Percentiles rank a stretch among this genome's conserved stretches.
phyloP scores from a whole-genome alignment of 2,797 vertebrate species.

The Sebastiscus albofasciatus region DNA sequence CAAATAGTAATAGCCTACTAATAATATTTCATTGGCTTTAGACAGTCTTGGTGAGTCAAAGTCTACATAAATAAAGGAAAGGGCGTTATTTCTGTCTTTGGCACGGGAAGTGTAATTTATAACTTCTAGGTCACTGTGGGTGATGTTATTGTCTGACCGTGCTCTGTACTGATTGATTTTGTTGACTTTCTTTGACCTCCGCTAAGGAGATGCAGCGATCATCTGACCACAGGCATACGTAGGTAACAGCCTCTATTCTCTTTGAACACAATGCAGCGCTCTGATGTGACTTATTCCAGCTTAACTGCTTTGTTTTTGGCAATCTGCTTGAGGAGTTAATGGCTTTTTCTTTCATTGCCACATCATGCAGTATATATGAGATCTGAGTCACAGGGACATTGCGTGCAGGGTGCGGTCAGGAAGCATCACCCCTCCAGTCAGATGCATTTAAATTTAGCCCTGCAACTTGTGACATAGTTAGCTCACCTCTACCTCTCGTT shows the following conservation, averaged over 20 bases:
- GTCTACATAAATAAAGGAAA: background rate
- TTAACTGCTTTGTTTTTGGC: slow-evolving; percentile 21
- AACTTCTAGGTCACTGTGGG: background rate
- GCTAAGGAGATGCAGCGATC: background rate
- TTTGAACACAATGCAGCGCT: background rate
- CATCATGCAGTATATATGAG: slow-evolving; percentile 21
- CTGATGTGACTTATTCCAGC: background rate
- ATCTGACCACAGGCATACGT: background rate
- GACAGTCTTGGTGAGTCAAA: background rate
- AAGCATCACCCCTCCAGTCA: slow-evolving; percentile 13
- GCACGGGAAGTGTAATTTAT: background rate
- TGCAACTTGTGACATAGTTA: slow-evolving; percentile 36
- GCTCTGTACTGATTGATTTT: background rate
- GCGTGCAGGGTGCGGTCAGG: slow-evolving; percentile 9
- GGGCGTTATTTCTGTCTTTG: background rate
- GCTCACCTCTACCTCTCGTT: slow-evolving; percentile 14
- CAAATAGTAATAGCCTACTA: too few species aligned
- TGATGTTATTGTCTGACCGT: background rate
- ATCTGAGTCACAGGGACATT: slow-evolving; percentile 32
- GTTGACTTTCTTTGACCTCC: background rate
- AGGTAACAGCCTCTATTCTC: background rate
- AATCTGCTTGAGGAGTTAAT: background rate
- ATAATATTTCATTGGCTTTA: background rate
- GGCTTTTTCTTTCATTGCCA: background rate
- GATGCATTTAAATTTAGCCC: slow-evolving; percentile 45